Conservation (phyloP, 2,797 vertebrate species). For the Philypnodon macrostomus region DNA sequence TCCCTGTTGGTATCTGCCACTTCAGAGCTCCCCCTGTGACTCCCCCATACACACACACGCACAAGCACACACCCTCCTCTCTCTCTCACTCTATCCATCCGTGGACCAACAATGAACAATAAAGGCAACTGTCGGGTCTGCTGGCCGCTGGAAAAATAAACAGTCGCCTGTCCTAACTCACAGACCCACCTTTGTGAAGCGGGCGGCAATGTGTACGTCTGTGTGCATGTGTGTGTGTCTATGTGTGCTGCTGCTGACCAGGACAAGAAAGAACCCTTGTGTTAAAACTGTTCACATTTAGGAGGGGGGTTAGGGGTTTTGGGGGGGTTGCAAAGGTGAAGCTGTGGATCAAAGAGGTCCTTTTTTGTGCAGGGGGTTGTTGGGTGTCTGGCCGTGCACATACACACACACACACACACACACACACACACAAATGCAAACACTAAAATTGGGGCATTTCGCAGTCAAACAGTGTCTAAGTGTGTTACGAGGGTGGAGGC, state of each 20-base stretch:
- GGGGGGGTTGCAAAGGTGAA: conserved; percentile 63
- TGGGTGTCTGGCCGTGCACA: too few relatives aligned
- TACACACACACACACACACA: conserved; percentile 17
- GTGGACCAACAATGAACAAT: conserved; percentile 89
- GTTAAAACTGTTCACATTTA: conserved; percentile 78
- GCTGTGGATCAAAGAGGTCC: conserved; percentile 73
- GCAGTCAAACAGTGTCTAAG: conserved; percentile 13
- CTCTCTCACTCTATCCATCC: conserved; percentile 63
- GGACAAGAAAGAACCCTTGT: conserved; percentile 86
- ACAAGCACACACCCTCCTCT: conserved; percentile 25
- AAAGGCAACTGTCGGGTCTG: conserved; percentile 87
- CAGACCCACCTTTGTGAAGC: conserved; percentile 82
- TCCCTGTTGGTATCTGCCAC: conserved; percentile 57
- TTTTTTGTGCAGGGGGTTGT: conserved; percentile 70
- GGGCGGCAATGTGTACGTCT: conserved; percentile 28
- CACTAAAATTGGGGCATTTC: conserved; percentile 33
- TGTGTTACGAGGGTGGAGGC: conserved; percentile 40
- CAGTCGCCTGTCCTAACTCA: conserved; percentile 81
- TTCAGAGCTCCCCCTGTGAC: conserved; percentile 7
- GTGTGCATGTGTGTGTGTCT: conserved; percentile 18
- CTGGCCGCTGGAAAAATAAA: conserved; percentile 85
- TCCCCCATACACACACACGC: conserved; percentile 2
- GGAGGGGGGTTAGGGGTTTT: conserved; percentile 26
- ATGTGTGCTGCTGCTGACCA: conserved; percentile 68
- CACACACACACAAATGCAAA: conserved; percentile 36